phyloP scores from a whole-genome alignment of 2,888 invertebrate species.

The Dasysyrphus tricinctus region DNA sequence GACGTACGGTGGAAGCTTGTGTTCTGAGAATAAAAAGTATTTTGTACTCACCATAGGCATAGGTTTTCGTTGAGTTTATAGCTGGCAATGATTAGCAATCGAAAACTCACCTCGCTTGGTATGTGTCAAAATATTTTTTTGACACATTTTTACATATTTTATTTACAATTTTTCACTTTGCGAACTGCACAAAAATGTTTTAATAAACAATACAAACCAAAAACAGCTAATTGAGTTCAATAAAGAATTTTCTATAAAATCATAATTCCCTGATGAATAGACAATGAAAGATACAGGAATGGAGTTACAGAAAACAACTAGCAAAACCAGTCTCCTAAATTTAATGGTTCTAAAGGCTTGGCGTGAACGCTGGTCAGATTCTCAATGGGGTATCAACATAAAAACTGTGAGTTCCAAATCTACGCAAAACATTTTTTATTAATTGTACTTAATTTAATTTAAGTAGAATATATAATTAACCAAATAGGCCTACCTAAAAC shows the following conservation, averaged over 20 bases:
- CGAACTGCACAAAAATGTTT: background rate
- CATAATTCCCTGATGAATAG: slow-evolving; percentile 27
- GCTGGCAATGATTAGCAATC: background rate
- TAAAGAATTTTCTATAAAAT: background rate
- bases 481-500: background rate
- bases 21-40: no score
- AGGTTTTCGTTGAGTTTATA: background rate
- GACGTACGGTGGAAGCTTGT: no score
- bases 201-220: background rate
- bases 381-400: slow-evolving; percentile 98
- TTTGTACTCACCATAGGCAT: no score
- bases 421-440: background rate
- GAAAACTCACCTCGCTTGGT: slow-evolving; percentile 16
- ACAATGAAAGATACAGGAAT: slow-evolving; percentile 84
- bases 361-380: slow-evolving; percentile 97
- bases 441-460: slow-evolving; percentile 31
- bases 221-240: background rate
- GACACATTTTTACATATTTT: background rate
- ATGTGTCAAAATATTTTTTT: slow-evolving; percentile 22
- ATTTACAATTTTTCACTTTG: background rate
- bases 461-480: background rate
- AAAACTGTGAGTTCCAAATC: slow-evolving; percentile 88
- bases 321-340: slow-evolving; percentile 92
- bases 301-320: slow-evolving; percentile 91
- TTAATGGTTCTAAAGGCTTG: slow-evolving; percentile 87